Evolutionary conservation across 2,113 vertebrate species (phyloP), one percentile per base, ranked within the genome.

Genomic region (Pygoscelis antarcticus): DNA sequence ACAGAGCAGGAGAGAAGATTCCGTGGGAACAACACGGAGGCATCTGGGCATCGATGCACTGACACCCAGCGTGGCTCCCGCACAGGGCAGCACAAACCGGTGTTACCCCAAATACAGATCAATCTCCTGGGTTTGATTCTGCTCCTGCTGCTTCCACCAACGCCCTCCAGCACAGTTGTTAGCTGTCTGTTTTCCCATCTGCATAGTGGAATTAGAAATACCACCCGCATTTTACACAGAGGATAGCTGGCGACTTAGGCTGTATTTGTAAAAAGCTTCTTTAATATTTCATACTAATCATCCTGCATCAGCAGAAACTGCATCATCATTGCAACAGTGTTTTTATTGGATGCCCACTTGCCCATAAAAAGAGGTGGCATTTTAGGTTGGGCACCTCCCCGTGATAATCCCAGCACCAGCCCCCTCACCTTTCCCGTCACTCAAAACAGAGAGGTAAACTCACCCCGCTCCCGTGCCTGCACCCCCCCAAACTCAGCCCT

Each of bases 261-360:
- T 21, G 15, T 65, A 5, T 13, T 64, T 55, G 55, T 44, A 34
- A 70, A 80, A 95, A 74, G 4, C 42, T 70, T 20, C 82, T 82
- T 64, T 19, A 47, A 17, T 40, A 34, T 65, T 65, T 66, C 84
- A 42, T 30, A 34, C 12, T 34, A 30, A 60, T 4, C 55, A n/a
- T 6, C 57, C 76, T 23, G 36, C 49, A 61, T 4, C 16, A 44
- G 70, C 75, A 69, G 70, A 23, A 60, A 25, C 12, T 13, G 3
- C 83, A 55, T 7, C 52, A 4, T 20, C 75, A 30, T 2, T 25
- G 65, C 49, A 40, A 34, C 0, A 5, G 44, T 30, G 61, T 0
- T 52, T 47, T 57, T 61, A 17, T 13, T 16, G 36, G 55, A 46
- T 4, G 11, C 49, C 11, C 23, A 6, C 22, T 11, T 38, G 32